Percentiles rank a stretch among this genome's conserved stretches.
Conservation (phyloP, 2,113 vertebrate genomes). For the Seriola dumerili region DNA sequence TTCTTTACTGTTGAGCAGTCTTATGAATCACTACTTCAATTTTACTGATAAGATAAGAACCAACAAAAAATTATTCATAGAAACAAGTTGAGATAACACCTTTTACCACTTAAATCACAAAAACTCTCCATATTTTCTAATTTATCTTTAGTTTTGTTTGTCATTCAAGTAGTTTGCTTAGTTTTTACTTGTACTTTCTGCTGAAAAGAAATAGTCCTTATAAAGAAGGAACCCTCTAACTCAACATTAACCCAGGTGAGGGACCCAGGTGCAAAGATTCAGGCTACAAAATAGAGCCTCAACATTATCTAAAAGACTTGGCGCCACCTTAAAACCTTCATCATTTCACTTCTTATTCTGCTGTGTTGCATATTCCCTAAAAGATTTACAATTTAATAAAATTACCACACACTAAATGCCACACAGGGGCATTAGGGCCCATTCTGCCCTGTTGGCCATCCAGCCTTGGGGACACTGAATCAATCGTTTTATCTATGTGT, state of each 20-base stretch:
- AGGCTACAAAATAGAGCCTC: background rate
- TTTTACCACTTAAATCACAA: background rate
- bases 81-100: background rate
- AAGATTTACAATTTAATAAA: background rate
- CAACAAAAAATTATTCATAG: background rate
- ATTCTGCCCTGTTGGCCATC: background rate
- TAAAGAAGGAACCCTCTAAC: background rate
- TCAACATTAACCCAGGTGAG: background rate
- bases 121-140: too few species aligned
- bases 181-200: background rate
- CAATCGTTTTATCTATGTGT: too few species aligned
- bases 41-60: background rate
- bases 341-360: background rate
- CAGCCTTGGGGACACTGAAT: background rate
- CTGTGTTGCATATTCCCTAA: background rate
- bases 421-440: background rate
- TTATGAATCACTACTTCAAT: background rate
- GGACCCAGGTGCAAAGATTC: background rate
- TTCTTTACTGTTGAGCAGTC: background rate
- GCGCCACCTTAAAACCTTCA: background rate
- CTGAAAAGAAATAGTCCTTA: background rate
- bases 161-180: background rate
- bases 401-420: background rate
- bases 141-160: too few species aligned
- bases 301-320: background rate